Conservation (phyloP, 2,797 vertebrate species). For the Halcyon chelicuti region DNA sequence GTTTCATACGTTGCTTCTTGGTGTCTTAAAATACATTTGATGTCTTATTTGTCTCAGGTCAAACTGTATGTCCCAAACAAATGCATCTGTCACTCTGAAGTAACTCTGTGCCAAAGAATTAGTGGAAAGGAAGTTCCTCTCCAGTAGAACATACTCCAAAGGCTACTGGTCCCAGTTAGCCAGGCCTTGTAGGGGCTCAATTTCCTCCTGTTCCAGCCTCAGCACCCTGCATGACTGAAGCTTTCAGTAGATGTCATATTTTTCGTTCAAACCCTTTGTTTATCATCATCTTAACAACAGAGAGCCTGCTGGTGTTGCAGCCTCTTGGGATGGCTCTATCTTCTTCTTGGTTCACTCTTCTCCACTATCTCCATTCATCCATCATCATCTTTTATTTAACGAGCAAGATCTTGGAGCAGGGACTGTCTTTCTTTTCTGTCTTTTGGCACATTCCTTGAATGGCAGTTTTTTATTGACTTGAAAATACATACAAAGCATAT, state of each 20-base stretch:
- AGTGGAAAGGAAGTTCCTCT: not conserved
- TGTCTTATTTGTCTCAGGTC: not conserved
- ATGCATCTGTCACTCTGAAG: not conserved
- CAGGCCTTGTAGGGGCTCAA: not conserved
- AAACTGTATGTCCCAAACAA: not conserved
- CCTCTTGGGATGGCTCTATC: not conserved
- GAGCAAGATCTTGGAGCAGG: not conserved
- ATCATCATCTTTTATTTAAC: not conserved
- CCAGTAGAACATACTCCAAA: not conserved
- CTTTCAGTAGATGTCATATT: not conserved
- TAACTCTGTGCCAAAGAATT: not conserved
- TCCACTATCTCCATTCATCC: not conserved
- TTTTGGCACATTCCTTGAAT: not conserved
- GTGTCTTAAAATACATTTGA: not conserved
- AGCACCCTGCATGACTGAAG: not conserved
- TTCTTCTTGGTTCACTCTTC: not conserved
- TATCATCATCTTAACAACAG: not conserved
- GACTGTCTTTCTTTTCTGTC: not conserved
- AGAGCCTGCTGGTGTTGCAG: not conserved
- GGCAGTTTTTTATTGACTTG: not conserved
- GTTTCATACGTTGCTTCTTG: not conserved
- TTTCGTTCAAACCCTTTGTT: not conserved
- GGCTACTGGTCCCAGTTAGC: not conserved
- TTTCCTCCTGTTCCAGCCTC: not conserved
- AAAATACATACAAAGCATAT: not conserved